Percentiles rank a stretch among this genome's conserved stretches.
Evolutionary conservation across 2,888 invertebrate species (phyloP).

Genomic region (Mycalesis mineus): DNA sequence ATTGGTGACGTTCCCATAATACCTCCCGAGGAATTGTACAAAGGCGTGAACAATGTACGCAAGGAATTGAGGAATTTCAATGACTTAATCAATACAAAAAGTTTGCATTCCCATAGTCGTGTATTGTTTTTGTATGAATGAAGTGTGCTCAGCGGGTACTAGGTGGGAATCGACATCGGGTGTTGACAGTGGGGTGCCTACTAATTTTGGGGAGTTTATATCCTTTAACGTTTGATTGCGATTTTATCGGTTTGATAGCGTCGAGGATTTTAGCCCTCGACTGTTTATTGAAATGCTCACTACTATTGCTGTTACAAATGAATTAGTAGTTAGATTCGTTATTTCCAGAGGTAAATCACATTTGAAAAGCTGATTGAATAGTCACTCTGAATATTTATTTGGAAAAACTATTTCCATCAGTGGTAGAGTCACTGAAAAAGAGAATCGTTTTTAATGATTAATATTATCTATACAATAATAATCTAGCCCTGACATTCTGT

Average conservation of each 20-base stretch:
- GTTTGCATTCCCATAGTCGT: slow-evolving; percentile 67
- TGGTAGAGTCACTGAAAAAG: too few species aligned
- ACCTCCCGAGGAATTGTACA: slow-evolving; percentile 63
- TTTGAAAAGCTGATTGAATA: neutral
- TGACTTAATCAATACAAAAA: slow-evolving; percentile 76
- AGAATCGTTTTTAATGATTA: too few species aligned
- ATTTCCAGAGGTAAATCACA: slow-evolving; percentile 6
- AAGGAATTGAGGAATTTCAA: slow-evolving; percentile 66
- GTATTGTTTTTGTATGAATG: slow-evolving; percentile 66
- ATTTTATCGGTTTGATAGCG: slow-evolving; percentile 64
- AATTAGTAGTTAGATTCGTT: slow-evolving; percentile 5
- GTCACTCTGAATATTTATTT: too few species aligned
- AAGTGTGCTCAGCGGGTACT: slow-evolving; percentile 49
- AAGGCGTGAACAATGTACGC: slow-evolving; percentile 48
- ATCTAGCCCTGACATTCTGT: too few species aligned
- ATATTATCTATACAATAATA: too few species aligned
- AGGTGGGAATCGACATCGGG: slow-evolving; percentile 71
- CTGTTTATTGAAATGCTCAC: slow-evolving; percentile 41
- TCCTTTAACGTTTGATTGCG: slow-evolving; percentile 67
- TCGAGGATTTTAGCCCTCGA: slow-evolving; percentile 58
- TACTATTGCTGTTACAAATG: slow-evolving; percentile 35
- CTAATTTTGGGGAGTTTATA: slow-evolving; percentile 50
- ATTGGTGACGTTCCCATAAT: slow-evolving; percentile 73
- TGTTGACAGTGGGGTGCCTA: slow-evolving; percentile 50
- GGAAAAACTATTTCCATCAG: too few species aligned